Evolutionary conservation across 2,888 invertebrate genomes (phyloP), one percentile per base, ranked within the genome.

Genomic region (Eupeodes latifasciatus): DNA sequence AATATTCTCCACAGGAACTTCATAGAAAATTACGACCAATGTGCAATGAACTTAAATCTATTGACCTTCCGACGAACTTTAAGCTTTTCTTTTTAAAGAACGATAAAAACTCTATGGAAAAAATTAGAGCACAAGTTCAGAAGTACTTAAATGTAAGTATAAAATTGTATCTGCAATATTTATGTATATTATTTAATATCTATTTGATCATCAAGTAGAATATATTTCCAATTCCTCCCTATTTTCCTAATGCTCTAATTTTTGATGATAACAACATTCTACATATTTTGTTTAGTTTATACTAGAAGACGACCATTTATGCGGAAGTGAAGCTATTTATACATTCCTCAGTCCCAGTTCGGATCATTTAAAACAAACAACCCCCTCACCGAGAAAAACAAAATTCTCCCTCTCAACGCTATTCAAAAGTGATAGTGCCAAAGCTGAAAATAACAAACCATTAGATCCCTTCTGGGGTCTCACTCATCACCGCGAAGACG

Each of bases 271-370:
- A 40, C 40, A 34, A 76, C 12, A 71, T 40, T 40, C 55, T 71
- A 64, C 7, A 27, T 71, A 19, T 72, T 71, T 83, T 81, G 86
- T 27, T 86, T 93, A 98, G 97, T 97, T 96, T 93, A 96, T 98
- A 90, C 94, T 98, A 93, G 97, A 97, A 94, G 98, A 98, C 92
- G 98, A 98, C 89, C 95, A 96, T 90, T 94, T 98, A 90, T 97
- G 97, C 93, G 97, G 97, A 94, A 97, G 98, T 92, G 98, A 98
- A 94, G 97, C 97, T 75, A 95, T 98, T 90, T 98, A 98, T 92
- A 96, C 97, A 86, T 98, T 98, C 94, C 95, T 98, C n/a, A 97
- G 98, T 92, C 98, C 98, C 5, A 98, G 97, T 93, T 97, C 98
- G 0, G 98, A 98, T 92, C 97, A 97, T 93, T 94, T 98, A 89